These are phyloP conservation scores for Hesperia comma DNA, from an alignment of 2,888 invertebrate genomes.

Conservation along the genomic window DNA sequence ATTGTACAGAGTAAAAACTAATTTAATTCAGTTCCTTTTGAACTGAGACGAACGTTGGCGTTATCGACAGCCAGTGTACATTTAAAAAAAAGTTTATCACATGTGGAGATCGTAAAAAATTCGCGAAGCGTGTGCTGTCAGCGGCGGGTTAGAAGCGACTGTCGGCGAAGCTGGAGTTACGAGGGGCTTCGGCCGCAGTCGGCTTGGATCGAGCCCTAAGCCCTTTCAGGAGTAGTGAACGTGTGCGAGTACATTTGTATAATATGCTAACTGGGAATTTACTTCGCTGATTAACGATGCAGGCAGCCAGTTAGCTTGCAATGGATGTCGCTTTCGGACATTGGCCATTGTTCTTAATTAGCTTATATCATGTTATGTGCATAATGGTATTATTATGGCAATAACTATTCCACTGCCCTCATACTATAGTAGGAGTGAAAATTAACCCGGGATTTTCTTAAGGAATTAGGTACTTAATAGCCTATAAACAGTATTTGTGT, in stretches of 20 bases:
- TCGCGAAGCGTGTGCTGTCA: conserved; percentile 51
- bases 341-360: not conserved
- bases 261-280: conserved; percentile 27
- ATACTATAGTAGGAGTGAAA: too few relatives aligned
- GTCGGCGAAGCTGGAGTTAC: conserved; percentile 42
- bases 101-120: conserved; percentile 52
- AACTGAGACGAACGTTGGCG: conserved; percentile 34
- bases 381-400: not conserved
- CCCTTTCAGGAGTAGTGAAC: conserved; percentile 40
- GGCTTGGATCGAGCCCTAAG: conserved; percentile 45
- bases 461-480: too few relatives aligned
- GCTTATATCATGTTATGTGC: not conserved
- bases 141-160: conserved; percentile 62
- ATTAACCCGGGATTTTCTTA: too few relatives aligned
- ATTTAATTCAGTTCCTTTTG: conserved; percentile 45
- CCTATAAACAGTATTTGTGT: too few relatives aligned
- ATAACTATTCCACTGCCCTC: too few relatives aligned
- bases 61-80: conserved; percentile 58
- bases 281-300: conserved; percentile 26
- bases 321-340: not conserved
- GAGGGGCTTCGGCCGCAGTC: conserved; percentile 45
- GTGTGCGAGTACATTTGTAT: conserved; percentile 31
- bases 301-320: not conserved
- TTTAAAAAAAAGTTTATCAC: conserved; percentile 70
- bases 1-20: conserved; percentile 54